Percentiles rank a stretch among this genome's conserved stretches.
Conservation (phyloP, 53 echinoderm and acorn worm genomes). For the Echinometra lucunter region DNA sequence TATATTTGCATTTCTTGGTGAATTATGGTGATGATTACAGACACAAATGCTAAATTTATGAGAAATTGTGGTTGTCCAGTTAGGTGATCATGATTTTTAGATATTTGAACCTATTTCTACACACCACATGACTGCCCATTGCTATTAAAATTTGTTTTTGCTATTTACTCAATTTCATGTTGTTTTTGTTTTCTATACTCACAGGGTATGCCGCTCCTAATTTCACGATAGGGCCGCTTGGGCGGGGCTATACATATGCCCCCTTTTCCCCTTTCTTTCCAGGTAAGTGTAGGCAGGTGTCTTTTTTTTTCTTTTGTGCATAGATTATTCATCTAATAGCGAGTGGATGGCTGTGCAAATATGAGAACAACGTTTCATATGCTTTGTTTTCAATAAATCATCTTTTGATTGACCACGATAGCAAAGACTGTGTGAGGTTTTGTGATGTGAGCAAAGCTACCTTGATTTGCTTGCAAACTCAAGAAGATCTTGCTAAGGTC, state of each 20-base stretch:
- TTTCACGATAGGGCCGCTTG: conserved; percentile 63
- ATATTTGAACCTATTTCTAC: neutral
- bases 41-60: neutral
- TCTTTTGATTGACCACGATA: neutral
- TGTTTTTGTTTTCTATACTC: conserved; percentile 10
- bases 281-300: conserved; percentile 52
- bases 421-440: neutral
- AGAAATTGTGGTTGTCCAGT: neutral
- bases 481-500: neutral
- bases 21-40: neutral
- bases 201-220: conserved; percentile 67
- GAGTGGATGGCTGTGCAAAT: conserved; percentile 18
- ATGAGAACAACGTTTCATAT: conserved; percentile 37
- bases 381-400: neutral
- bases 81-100: neutral
- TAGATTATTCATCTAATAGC: neutral
- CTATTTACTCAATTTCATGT: neutral
- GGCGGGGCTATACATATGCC: conserved; percentile 59
- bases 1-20: neutral
- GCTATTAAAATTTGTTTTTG: neutral
- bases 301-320: neutral
- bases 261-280: conserved; percentile 66
- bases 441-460: neutral
- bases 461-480: neutral
- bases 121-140: neutral